Evolutionary conservation across 2,888 invertebrate genomes (phyloP).

Genomic region (Lasioglossum marginatum): DNA sequence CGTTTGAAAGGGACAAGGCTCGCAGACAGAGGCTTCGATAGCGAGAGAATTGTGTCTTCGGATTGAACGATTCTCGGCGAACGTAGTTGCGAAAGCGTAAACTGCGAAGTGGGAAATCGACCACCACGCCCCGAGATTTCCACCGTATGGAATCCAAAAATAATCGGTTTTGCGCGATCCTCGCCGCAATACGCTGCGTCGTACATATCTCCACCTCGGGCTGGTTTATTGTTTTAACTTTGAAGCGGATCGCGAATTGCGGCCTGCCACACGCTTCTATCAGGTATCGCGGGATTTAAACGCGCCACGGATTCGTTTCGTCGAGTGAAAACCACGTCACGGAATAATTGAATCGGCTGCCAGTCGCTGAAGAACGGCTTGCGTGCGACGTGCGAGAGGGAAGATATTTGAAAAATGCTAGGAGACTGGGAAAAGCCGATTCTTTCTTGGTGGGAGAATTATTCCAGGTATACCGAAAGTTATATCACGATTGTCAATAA

Average conservation of each 20-base stretch:
- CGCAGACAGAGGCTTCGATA: background rate
- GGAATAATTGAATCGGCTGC: background rate
- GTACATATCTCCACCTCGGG: slow-evolving; percentile 30
- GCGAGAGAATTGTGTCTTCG: background rate
- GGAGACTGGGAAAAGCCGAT: background rate
- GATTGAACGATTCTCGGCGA: background rate
- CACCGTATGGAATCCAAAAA: slow-evolving; percentile 39
- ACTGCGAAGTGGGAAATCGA: background rate
- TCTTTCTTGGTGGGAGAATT: background rate
- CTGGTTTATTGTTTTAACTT: slow-evolving; percentile 53
- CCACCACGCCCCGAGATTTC: background rate
- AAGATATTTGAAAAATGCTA: slow-evolving; percentile 5
- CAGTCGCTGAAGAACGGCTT: background rate
- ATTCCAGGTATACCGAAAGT: background rate
- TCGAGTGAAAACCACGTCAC: background rate
- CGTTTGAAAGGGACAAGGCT: background rate
- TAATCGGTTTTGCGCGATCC: slow-evolving; percentile 20
- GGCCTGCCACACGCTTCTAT: slow-evolving; percentile 42
- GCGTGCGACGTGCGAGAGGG: background rate
- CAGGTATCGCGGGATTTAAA: slow-evolving; percentile 34
- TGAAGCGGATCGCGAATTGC: slow-evolving; percentile 30
- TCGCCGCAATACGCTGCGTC: slow-evolving; percentile 2
- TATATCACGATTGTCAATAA: background rate
- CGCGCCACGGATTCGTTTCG: background rate
- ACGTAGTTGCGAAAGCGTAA: background rate